These are phyloP conservation scores for Agrilus mali DNA, from an alignment of 2,888 invertebrate genomes.

Conservation along the genomic window DNA sequence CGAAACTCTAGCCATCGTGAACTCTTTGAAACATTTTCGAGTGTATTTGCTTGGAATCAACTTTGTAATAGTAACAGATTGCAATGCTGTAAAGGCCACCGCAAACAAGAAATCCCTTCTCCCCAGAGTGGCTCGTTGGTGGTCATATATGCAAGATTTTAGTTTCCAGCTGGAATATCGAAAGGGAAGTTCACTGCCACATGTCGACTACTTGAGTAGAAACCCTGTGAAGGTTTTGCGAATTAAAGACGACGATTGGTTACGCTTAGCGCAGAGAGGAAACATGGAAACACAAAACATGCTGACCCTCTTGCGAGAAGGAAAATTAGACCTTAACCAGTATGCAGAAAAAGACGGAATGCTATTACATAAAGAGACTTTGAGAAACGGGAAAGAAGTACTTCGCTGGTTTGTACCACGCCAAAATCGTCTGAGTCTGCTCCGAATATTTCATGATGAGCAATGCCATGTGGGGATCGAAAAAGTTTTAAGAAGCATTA, in stretches of 20 bases:
- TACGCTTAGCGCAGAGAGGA: constrained; percentile 13
- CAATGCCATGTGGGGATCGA: constrained; percentile 10
- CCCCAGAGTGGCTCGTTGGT: constrained; percentile 21
- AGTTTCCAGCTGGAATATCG: constrained; percentile 12
- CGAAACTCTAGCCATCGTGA: constrained; percentile 23
- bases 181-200: constrained; percentile 6
- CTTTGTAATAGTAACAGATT: no score
- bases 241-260: constrained; percentile 8
- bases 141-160: constrained; percentile 19
- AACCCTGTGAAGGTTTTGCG: constrained; percentile 8
- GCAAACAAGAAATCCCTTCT: constrained; percentile 19
- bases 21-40: constrained; percentile 18
- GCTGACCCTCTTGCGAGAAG: constrained; percentile 9
- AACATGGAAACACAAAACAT: constrained; percentile 9
- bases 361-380: constrained; percentile 8
- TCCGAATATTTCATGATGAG: constrained; percentile 17
- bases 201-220: constrained; percentile 13
- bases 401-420: constrained; percentile 14
- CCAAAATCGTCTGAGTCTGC: constrained; percentile 14
- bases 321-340: constrained; percentile 15
- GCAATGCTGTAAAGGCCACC: constrained; percentile 18
- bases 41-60: constrained; percentile 16
- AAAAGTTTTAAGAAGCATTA: constrained; percentile 9
- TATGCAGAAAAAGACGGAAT: constrained; percentile 15
- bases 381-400: constrained; percentile 8